phyloP scores from a whole-genome alignment of 2,797 vertebrate genomes.

The Anas acuta region DNA sequence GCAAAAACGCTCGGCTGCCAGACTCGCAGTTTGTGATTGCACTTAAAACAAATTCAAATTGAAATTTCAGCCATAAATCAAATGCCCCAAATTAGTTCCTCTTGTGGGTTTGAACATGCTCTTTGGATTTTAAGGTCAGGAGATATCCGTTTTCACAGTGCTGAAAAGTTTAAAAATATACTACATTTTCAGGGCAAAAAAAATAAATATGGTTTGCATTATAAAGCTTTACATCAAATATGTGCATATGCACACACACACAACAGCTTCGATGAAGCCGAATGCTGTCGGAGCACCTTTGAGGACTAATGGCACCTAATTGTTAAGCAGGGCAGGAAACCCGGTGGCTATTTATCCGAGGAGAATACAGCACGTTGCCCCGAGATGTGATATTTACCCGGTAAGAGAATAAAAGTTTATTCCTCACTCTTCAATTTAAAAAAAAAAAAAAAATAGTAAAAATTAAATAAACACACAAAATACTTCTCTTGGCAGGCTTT shows the following conservation, averaged over 20 bases:
- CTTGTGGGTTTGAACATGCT: slow-evolving; percentile 69
- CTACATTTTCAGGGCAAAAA: slow-evolving; percentile 7
- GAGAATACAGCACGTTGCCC: background rate
- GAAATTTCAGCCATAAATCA: slow-evolving; percentile 71
- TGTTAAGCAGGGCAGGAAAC: slow-evolving; percentile 20
- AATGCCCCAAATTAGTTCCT: slow-evolving; percentile 70
- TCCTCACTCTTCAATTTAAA: slow-evolving; percentile 42
- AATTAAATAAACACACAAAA: slow-evolving; percentile 68
- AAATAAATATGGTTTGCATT: slow-evolving; percentile 65
- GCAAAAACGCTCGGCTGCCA: slow-evolving; percentile 58
- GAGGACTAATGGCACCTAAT: slow-evolving; percentile 41
- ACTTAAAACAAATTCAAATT: slow-evolving; percentile 68
- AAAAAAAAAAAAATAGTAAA: slow-evolving; percentile 62
- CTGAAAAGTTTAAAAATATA: slow-evolving; percentile 70
- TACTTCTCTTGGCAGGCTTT: slow-evolving; percentile 70
- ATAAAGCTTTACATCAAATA: slow-evolving; percentile 49
- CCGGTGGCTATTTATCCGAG: background rate
- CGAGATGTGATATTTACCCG: slow-evolving; percentile 24
- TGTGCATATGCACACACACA: background rate
- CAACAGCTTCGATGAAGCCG: background rate
- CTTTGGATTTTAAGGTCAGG: slow-evolving; percentile 63
- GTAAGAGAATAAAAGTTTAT: slow-evolving; percentile 56
- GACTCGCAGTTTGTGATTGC: slow-evolving; percentile 51
- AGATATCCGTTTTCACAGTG: slow-evolving; percentile 60
- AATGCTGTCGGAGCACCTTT: slow-evolving; percentile 28